Conservation (phyloP, 2,888 invertebrate genomes). For the Galerucella calmariensis region DNA sequence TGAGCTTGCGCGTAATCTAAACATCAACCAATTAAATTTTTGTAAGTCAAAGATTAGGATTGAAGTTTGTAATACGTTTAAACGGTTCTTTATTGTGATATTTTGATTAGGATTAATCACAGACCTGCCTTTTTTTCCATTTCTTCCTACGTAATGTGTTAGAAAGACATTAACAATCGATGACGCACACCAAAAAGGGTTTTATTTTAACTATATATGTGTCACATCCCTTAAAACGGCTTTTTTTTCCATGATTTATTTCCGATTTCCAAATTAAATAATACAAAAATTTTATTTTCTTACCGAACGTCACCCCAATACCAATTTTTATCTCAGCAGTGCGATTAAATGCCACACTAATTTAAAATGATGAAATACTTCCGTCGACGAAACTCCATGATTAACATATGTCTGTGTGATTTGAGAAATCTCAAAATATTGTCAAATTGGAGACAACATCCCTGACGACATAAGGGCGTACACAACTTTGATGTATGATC, state of each 20-base stretch:
- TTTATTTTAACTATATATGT: too few relatives aligned
- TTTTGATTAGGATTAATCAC: too few relatives aligned
- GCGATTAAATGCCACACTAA: slow-evolving; percentile 30
- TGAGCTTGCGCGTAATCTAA: too few relatives aligned
- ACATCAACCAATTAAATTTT: too few relatives aligned
- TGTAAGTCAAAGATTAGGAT: too few relatives aligned
- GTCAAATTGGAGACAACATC: slow-evolving; percentile 37
- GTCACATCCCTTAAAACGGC: too few relatives aligned
- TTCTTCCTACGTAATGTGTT: too few relatives aligned
- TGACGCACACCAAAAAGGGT: too few relatives aligned
- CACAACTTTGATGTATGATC: slow-evolving; percentile 32
- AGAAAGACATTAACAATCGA: too few relatives aligned
- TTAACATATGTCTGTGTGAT: slow-evolving; percentile 32
- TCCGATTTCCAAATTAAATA: not conserved
- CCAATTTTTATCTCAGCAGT: slow-evolving; percentile 23
- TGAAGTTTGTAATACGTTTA: too few relatives aligned
- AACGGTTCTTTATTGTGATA: too few relatives aligned
- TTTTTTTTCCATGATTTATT: not conserved
- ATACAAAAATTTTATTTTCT: slow-evolving; percentile 22
- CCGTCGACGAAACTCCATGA: slow-evolving; percentile 33
- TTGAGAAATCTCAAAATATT: slow-evolving; percentile 31
- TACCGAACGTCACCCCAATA: slow-evolving; percentile 19
- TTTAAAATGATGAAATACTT: slow-evolving; percentile 40
- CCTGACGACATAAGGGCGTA: slow-evolving; percentile 33
- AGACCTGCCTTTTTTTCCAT: too few relatives aligned